Base-by-base conservation (phyloP, 2,888 invertebrate genomes). In the Blastobasis adustella region DNA sequence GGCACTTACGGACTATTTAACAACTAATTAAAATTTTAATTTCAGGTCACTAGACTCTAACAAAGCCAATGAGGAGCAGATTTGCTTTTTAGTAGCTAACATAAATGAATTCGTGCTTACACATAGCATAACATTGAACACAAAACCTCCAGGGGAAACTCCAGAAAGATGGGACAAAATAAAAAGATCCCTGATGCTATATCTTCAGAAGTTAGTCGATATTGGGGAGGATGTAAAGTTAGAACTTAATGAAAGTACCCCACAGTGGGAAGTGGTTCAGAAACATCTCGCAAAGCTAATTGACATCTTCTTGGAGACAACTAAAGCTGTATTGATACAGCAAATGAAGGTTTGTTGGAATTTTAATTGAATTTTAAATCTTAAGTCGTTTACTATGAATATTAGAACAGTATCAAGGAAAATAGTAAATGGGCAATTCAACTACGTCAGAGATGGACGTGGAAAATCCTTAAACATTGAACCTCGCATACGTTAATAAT, bases 31-130 rank as follows among this genome's bases (percentile, higher is more conserved):
- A 10, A 10, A 10, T 46, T 43, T 43, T 46, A 38, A 6, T 45
- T 75, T 74, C 10, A 88, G 88, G 58, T 83, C 85, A 77, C 73
- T 88, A 37, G 87, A 88, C 59, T 52, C 66, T 0, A 63, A 73
- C 7, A 66, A 69, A 37, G 61, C 72, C 1, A 79, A 67, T 45
- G 85, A 88, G 54, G 86, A 86, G 50, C 88, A 88, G 61, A 82
- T 89, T 54, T 89, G 85, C 57, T 68, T 87, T 6, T 71, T 91
- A 45, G 82, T 90, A 4, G 90, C 90, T 4, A 89, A 90, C 60
- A 89, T 91, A 49, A 89, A 88, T 54, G 90, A 90, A 63, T 91
- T 91, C 59, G 86, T 91, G 1, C 68, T 89, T 45, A 86, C 90
- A 5, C 90, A 90, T 58, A 89, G 89, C 65, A 87, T 87, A 6